A percentile compares a stretch with the other conserved stretches of the same genome.
These are phyloP conservation scores for Epicauta chinensis DNA, from an alignment of 1,140 invertebrate genomes.

Conservation along the genomic window DNA sequence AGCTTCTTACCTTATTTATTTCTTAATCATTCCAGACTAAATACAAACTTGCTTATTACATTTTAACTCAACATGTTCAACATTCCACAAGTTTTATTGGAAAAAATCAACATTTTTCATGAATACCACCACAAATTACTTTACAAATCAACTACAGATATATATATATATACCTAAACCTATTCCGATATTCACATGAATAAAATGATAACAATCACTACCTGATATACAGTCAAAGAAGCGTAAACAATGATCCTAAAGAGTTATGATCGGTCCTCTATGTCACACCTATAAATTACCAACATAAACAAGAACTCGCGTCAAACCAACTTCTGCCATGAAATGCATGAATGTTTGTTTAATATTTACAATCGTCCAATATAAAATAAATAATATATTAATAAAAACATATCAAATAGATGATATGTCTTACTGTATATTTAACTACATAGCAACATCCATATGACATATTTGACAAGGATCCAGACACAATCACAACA, in stretches of 20 bases:
- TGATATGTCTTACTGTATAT: background rate
- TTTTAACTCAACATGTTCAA: slow-evolving; percentile 3
- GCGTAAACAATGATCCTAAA: slow-evolving; percentile 15
- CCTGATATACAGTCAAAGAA: slow-evolving; percentile 8
- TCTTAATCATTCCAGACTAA: slow-evolving; percentile 14
- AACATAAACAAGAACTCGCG: slow-evolving; percentile 16
- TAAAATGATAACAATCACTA: slow-evolving; percentile 15
- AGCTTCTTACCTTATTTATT: slow-evolving; percentile 17
- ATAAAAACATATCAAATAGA: background rate
- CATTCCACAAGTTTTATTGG: background rate
- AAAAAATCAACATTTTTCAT: too few species aligned
- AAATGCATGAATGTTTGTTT: slow-evolving; percentile 21
- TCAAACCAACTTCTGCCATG: slow-evolving; percentile 23
- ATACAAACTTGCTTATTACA: slow-evolving; percentile 13
- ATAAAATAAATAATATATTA: slow-evolving; percentile 8
- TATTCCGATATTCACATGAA: background rate
- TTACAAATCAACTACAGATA: too few species aligned
- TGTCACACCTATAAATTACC: slow-evolving; percentile 21
- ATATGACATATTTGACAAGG: background rate
- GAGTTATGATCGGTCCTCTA: slow-evolving; percentile 20
- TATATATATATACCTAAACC: too few species aligned
- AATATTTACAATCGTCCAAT: slow-evolving; percentile 22
- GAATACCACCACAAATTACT: too few species aligned
- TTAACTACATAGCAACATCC: too few species aligned
- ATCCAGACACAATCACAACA: slow-evolving; percentile 1